Percentiles rank a stretch among this genome's conserved stretches.
Conservation (phyloP, 2,888 invertebrate species). For the Drosophila formosana region DNA sequence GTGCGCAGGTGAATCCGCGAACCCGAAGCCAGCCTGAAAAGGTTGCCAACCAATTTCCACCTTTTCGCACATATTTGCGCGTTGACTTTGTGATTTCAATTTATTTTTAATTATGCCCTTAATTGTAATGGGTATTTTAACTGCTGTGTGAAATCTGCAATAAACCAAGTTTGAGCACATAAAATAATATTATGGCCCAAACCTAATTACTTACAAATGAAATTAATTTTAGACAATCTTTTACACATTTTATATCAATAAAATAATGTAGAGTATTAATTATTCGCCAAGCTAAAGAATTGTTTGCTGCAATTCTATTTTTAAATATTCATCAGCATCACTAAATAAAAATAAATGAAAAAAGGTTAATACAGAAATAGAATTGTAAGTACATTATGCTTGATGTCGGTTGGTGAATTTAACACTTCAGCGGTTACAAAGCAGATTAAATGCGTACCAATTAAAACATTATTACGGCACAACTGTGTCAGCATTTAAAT, state of each 20-base stretch:
- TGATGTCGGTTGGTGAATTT: background rate
- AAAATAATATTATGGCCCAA: background rate
- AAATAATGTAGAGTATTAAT: too few species aligned
- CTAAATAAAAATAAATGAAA: background rate
- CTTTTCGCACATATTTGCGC: constrained; percentile 5
- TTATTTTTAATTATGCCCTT: constrained; percentile 1
- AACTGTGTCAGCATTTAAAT: background rate
- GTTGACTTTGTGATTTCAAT: constrained; percentile 20
- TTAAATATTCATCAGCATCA: background rate
- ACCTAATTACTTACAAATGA: background rate
- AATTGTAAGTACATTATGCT: background rate
- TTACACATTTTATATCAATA: background rate
- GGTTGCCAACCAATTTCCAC: constrained; percentile 6
- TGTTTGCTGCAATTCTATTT: background rate
- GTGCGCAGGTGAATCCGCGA: constrained; percentile 12
- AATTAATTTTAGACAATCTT: background rate
- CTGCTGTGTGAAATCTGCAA: background rate
- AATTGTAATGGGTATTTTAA: background rate
- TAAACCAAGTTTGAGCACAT: background rate
- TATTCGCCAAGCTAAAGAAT: background rate
- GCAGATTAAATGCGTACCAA: background rate
- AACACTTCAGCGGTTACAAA: background rate
- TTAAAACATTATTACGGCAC: background rate
- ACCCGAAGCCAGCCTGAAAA: constrained; percentile 2
- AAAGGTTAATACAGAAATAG: background rate